phyloP scores from a whole-genome alignment of 2,113 vertebrate species.

The Spea bombifrons region DNA sequence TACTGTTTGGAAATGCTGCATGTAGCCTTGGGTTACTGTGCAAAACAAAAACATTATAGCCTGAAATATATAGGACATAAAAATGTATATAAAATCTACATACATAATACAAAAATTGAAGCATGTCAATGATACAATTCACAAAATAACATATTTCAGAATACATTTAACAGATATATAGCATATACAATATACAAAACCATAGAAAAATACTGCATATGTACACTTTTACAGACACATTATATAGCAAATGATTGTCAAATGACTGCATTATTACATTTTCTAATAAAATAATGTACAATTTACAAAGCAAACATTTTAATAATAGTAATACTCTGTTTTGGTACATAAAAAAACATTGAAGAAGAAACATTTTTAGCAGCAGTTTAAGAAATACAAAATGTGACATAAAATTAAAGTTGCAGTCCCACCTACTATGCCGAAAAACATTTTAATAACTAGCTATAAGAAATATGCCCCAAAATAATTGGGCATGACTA shows the following conservation, averaged over 20 bases:
- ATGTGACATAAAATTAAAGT: no score
- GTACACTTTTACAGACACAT: conserved; percentile 6
- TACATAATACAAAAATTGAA: neutral
- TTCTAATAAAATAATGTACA: conserved; percentile 9
- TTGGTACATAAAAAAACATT: neutral
- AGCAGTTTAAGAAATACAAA: neutral
- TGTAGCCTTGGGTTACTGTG: neutral
- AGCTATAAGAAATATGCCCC: no score
- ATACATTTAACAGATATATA: conserved; percentile 2
- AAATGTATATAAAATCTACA: neutral
- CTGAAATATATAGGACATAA: neutral
- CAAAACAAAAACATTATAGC: neutral
- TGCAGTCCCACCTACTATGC: neutral
- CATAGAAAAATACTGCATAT: conserved; percentile 10
- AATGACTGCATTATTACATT: neutral
- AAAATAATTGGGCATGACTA: no score
- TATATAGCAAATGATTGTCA: conserved; percentile 13
- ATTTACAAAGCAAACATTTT: conserved; percentile 7
- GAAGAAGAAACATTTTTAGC: neutral
- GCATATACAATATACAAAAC: conserved; percentile 12
- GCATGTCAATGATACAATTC: neutral
- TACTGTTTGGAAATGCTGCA: conserved; percentile 2
- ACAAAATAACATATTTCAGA: neutral
- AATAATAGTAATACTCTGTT: neutral
- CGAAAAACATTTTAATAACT: neutral